Evolutionary conservation across 2,113 vertebrate species (phyloP).

Genomic region (Podocnemis expansa): DNA sequence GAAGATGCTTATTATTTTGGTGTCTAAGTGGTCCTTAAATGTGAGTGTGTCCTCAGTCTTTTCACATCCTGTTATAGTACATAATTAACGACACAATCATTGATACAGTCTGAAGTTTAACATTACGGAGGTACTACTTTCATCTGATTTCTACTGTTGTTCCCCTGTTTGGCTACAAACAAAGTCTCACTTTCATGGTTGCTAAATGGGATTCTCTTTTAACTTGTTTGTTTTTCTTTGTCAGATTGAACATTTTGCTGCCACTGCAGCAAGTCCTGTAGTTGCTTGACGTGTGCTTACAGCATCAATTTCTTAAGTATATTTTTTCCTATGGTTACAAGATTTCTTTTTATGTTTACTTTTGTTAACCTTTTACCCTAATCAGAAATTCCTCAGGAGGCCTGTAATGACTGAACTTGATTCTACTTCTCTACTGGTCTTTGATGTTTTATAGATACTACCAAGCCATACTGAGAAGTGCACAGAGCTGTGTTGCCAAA

Average conservation of each 20-base stretch:
- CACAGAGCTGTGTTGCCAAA: not conserved
- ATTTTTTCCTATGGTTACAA: not conserved
- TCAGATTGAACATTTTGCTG: not conserved
- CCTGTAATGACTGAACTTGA: not conserved
- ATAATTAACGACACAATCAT: not conserved
- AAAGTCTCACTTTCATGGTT: rapidly evolving
- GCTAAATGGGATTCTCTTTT: not conserved
- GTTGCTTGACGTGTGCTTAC: not conserved
- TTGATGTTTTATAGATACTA: not conserved
- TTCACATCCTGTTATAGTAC: not conserved
- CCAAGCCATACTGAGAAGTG: not conserved
- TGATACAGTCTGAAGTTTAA: not conserved
- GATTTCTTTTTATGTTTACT: not conserved
- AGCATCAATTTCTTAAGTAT: not conserved
- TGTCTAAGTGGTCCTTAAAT: not conserved
- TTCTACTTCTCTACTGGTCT: not conserved
- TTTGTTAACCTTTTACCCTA: not conserved
- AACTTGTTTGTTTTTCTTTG: not conserved
- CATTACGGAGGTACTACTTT: not conserved
- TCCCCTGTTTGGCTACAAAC: not conserved
- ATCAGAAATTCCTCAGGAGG: not conserved
- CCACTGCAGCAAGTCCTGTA: not conserved
- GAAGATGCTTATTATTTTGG: too few species aligned
- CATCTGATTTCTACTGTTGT: not conserved
- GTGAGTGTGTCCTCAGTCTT: not conserved